Percentiles rank a stretch among this genome's conserved stretches.
These are phyloP conservation scores for Silurus lanzhouensis DNA, from an alignment of 2,797 vertebrate species.

Conservation along the genomic window DNA sequence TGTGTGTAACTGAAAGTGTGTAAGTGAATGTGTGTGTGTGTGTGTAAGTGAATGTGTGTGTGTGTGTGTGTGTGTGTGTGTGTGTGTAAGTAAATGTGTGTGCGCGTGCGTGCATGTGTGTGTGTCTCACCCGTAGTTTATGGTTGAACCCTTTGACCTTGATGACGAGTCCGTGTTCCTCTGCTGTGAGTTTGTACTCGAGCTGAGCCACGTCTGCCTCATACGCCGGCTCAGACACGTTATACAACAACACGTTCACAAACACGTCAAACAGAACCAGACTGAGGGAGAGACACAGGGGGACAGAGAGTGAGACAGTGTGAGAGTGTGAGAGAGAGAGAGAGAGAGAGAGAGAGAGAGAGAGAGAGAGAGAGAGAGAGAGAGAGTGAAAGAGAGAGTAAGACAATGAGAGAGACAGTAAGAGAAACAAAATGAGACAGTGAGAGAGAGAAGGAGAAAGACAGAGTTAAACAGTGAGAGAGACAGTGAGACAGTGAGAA, in stretches of 20 bases:
- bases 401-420: too few relatives aligned
- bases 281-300: conserved; percentile 63
- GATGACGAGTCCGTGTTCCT: conserved; percentile 88
- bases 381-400: conserved; percentile 10
- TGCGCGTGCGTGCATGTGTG: too few relatives aligned
- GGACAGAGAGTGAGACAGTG: neutral
- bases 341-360: neutral
- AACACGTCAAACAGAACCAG: conserved; percentile 91
- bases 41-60: too few relatives aligned
- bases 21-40: too few relatives aligned
- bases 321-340: neutral
- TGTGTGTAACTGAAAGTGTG: conserved; percentile 12
- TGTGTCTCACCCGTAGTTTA: conserved; percentile 87
- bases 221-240: conserved; percentile 90
- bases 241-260: conserved; percentile 91
- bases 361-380: conserved; percentile 5
- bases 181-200: conserved; percentile 89
- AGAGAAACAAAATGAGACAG: neutral
- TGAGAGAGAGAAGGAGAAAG: neutral
- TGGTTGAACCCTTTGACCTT: conserved; percentile 95
- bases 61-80: too few relatives aligned
- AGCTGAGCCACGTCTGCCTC: conserved; percentile 93
- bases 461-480: too few relatives aligned
- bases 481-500: too few relatives aligned
- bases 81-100: too few relatives aligned